Conservation (phyloP, 2,113 vertebrate genomes). For the Scolopax mira region DNA sequence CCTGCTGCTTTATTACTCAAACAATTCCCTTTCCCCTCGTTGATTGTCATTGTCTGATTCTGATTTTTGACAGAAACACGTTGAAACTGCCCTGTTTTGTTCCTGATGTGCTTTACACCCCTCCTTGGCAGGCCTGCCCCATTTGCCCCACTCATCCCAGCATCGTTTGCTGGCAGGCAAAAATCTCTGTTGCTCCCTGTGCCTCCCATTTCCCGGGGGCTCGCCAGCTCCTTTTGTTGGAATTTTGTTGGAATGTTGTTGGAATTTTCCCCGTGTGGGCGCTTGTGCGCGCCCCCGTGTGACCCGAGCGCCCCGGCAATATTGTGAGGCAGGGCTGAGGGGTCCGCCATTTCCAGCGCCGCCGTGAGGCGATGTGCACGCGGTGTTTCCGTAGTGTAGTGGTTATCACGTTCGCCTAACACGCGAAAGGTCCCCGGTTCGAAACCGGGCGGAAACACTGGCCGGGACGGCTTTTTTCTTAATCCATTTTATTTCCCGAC, state of each 20-base stretch:
- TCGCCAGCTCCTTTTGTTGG: neutral
- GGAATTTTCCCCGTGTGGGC: neutral
- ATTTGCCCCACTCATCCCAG: neutral
- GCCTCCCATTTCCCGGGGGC: too few relatives aligned
- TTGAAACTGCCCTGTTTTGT: neutral
- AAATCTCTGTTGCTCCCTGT: fast-evolving
- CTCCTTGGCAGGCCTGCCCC: neutral
- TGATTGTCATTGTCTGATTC: neutral
- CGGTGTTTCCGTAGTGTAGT: slow-evolving; percentile 68
- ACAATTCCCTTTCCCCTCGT: neutral
- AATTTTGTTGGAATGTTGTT: neutral
- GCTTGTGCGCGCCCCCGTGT: neutral
- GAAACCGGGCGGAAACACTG: slow-evolving; percentile 55
- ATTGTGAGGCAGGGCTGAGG: fast-evolving
- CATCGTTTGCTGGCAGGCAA: neutral
- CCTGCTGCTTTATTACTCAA: neutral
- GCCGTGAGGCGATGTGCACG: fast-evolving
- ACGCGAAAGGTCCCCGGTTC: slow-evolving; percentile 64
- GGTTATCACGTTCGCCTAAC: slow-evolving; percentile 72
- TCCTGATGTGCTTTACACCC: neutral
- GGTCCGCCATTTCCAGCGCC: fast-evolving
- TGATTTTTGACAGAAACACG: fast-evolving
- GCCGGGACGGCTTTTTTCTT: fast-evolving
- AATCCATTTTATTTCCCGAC: fast-evolving
- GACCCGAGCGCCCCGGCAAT: too few relatives aligned